phyloP scores from a whole-genome alignment of 1,140 invertebrate species.

The Conus betulinus region DNA sequence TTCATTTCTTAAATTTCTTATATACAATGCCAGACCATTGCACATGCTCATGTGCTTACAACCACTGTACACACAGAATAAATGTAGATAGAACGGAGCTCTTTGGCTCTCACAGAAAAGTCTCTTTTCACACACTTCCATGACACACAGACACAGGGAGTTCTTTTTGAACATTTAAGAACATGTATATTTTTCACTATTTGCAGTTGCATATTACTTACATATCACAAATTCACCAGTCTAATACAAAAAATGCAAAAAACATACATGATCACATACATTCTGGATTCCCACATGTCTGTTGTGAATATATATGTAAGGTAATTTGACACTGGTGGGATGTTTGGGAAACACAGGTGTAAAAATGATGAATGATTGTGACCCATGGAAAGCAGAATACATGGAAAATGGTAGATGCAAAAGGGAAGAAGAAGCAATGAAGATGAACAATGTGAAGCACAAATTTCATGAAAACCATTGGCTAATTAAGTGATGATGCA shows the following conservation, averaged over 20 bases:
- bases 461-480: not conserved
- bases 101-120: too few species aligned
- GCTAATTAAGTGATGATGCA: not conserved
- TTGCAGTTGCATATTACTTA: slow-evolving; percentile 7
- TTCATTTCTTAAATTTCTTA: too few species aligned
- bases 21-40: too few species aligned
- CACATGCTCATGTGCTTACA: too few species aligned
- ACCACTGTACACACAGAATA: too few species aligned
- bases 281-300: slow-evolving; percentile 3
- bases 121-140: too few species aligned
- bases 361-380: not conserved
- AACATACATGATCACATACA: not conserved
- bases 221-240: slow-evolving; percentile 20
- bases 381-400: too few species aligned
- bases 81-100: too few species aligned
- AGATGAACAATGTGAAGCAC: not conserved
- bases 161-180: not conserved
- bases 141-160: not conserved
- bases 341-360: slow-evolving; percentile 8
- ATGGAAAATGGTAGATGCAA: not conserved
- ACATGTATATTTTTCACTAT: slow-evolving; percentile 35
- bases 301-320: slow-evolving; percentile 1
- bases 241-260: slow-evolving; percentile 1
- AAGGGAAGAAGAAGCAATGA: not conserved
- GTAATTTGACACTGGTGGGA: not conserved